These are phyloP conservation scores for Epizoanthus stellaris DNA, from an alignment of 92 coral and sea anemone species.

Conservation along the genomic window DNA sequence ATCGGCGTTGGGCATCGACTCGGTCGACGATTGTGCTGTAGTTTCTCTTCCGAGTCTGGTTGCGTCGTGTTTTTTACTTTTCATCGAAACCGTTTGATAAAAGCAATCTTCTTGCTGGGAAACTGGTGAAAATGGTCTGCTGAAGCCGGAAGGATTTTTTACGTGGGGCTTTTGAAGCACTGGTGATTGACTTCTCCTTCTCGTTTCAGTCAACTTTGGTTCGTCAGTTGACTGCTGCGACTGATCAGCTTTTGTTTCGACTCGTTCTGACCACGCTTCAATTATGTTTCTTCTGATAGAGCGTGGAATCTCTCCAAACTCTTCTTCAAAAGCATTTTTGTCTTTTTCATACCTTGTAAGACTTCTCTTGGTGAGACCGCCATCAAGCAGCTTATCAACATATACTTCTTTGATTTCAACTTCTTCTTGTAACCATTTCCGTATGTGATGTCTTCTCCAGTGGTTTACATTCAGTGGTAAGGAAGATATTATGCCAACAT, in stretches of 20 bases:
- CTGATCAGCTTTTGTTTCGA: not conserved
- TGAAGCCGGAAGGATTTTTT: not conserved
- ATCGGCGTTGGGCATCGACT: not conserved
- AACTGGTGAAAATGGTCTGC: not conserved
- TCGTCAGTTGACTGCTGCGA: not conserved
- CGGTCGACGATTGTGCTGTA: too few species aligned
- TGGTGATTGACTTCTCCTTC: constrained; percentile 26
- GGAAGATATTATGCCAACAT: not conserved
- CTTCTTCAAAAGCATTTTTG: constrained; percentile 37
- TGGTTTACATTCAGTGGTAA: not conserved
- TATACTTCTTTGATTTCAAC: constrained; percentile 32
- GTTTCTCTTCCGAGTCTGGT: not conserved
- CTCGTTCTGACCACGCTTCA: constrained; percentile 36
- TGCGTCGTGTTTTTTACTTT: not conserved
- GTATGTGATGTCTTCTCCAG: constrained; percentile 35
- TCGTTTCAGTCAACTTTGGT: not conserved
- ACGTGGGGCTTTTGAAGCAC: not conserved
- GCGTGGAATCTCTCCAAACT: constrained; percentile 31
- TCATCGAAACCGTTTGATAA: not conserved
- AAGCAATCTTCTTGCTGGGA: not conserved
- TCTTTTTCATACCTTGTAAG: constrained; percentile 21
- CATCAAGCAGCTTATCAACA: constrained; percentile 22
- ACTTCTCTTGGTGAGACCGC: constrained; percentile 43
- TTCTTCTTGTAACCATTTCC: constrained; percentile 33
- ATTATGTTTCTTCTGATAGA: constrained; percentile 37